A percentile compares a stretch with the other conserved stretches of the same genome.
Evolutionary conservation across 1,140 invertebrate species (phyloP).

Genomic region (Sycobia sp.): DNA sequence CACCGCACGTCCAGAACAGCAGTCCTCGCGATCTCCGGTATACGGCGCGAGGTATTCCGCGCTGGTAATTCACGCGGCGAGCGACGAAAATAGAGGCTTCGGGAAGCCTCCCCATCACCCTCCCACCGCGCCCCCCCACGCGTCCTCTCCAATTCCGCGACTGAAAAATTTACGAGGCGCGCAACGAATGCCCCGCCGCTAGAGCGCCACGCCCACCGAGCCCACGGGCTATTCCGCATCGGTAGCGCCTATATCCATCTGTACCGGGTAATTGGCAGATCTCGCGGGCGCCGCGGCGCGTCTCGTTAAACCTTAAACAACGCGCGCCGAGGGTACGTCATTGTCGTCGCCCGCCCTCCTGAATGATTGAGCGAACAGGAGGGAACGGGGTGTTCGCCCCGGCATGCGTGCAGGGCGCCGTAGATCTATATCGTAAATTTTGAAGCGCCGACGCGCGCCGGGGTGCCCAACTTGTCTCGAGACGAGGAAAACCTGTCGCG

Average conservation of each 20-base stretch:
- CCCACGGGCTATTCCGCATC: too few species aligned
- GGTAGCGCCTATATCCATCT: too few species aligned
- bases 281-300: not conserved
- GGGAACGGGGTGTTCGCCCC: too few species aligned
- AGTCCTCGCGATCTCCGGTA: too few species aligned
- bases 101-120: not conserved
- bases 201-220: too few species aligned
- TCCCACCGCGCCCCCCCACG: too few species aligned
- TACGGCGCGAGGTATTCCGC: too few species aligned
- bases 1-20: too few species aligned
- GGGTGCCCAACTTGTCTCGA: not conserved
- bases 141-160: too few species aligned
- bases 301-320: conserved; percentile 29
- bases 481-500: conserved; percentile 8
- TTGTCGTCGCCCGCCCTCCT: conserved; percentile 3
- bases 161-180: not conserved
- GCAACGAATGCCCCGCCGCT: too few species aligned
- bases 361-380: conserved; percentile 13
- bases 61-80: too few species aligned
- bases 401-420: not conserved
- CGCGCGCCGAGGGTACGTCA: conserved; percentile 19
- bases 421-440: conserved; percentile 18
- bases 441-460: conserved; percentile 3
- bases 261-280: conserved; percentile 19
- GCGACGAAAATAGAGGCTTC: too few species aligned